Evolutionary conservation across 2,113 vertebrate species (phyloP).

Genomic region (Apeltes quadracus): DNA sequence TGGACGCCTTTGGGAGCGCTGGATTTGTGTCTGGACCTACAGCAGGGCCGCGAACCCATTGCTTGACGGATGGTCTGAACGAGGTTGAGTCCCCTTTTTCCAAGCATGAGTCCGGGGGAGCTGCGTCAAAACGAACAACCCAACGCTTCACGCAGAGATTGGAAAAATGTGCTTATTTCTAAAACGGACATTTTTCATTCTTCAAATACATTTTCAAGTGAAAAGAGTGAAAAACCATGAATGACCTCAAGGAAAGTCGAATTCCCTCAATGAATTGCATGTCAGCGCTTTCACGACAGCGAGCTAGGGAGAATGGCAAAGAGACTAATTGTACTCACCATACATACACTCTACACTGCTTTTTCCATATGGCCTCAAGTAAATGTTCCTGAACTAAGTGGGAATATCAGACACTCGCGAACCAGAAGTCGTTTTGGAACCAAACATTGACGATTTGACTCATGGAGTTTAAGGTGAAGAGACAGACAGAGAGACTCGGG

Average conservation of each 20-base stretch:
- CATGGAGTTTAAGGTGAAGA: slow-evolving; percentile 39
- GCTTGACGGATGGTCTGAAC: background rate
- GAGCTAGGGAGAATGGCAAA: background rate
- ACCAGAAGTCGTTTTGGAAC: slow-evolving; percentile 8
- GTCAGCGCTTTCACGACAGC: background rate
- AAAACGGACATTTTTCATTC: background rate
- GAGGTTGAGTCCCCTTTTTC: background rate
- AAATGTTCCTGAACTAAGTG: background rate
- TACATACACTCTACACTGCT: background rate
- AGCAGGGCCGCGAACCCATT: background rate
- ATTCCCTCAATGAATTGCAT: background rate
- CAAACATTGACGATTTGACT: slow-evolving; percentile 26
- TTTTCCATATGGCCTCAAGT: background rate
- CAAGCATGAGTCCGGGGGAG: no score
- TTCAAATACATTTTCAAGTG: background rate
- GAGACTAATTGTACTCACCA: background rate
- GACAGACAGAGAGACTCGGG: slow-evolving; percentile 29
- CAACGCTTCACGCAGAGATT: background rate
- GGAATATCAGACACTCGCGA: background rate
- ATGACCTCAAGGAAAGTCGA: background rate
- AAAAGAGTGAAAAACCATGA: background rate
- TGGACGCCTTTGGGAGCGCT: background rate
- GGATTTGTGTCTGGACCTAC: background rate
- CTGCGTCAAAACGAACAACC: background rate
- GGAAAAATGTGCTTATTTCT: background rate